Evolutionary conservation across 1,140 invertebrate species (phyloP).

Genomic region (Ceratina calcarata): DNA sequence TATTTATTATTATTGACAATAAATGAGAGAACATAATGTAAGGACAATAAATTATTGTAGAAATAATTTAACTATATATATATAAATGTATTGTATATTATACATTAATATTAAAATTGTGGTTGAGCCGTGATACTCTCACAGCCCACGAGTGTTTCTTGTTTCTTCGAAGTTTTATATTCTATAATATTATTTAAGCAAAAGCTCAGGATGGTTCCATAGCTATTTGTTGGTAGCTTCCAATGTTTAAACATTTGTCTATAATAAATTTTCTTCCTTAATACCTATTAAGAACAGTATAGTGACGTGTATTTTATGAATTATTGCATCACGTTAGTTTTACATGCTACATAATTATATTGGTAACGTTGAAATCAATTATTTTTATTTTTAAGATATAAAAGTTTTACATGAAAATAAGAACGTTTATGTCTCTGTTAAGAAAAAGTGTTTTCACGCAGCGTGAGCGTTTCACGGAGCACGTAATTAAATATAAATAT

Average conservation of each 20-base stretch:
- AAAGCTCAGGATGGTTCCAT: not conserved
- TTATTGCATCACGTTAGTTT: no score
- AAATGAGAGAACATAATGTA: conserved; percentile 63
- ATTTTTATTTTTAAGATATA: no score
- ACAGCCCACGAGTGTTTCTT: not conserved
- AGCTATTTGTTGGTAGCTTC: not conserved
- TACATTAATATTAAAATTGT: not conserved
- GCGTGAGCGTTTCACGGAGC: not conserved
- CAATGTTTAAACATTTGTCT: not conserved
- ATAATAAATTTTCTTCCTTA: no score
- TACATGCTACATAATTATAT: no score
- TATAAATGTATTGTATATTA: conserved; percentile 12
- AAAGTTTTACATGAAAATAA: no score
- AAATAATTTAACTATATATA: conserved; percentile 69
- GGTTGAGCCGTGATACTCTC: conserved; percentile 30
- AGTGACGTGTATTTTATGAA: no score
- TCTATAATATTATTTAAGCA: not conserved
- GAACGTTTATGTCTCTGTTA: not conserved
- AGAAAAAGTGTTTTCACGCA: not conserved
- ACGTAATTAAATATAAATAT: not conserved
- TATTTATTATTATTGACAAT: conserved; percentile 77
- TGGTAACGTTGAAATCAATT: no score
- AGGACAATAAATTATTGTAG: conserved; percentile 74
- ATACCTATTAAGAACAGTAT: no score
- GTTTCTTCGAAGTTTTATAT: not conserved